A percentile compares a stretch with the other conserved stretches of the same genome.
phyloP scores from a whole-genome alignment of 2,113 vertebrate genomes.

The Boulengeromyrus knoepffleri region DNA sequence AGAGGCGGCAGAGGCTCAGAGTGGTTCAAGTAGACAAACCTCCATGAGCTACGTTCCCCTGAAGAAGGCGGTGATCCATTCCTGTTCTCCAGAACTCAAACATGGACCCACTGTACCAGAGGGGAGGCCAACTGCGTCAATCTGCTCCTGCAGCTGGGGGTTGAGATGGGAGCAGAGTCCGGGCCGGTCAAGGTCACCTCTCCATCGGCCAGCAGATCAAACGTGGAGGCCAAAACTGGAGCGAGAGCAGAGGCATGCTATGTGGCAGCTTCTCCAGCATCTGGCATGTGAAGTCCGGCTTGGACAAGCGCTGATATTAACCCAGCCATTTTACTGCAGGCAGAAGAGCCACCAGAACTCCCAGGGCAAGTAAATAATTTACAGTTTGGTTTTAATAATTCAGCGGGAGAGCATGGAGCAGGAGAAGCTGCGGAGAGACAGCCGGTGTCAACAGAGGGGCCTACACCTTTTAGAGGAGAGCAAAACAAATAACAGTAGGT shows the following conservation, averaged over 20 bases:
- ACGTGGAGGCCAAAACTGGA: not conserved
- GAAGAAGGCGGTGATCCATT: not conserved
- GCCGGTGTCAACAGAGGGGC: not conserved
- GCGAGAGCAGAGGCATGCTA: not conserved
- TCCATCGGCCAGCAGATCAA: not conserved
- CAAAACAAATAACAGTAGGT: not conserved
- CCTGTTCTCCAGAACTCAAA: not conserved
- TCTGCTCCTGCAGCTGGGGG: not conserved
- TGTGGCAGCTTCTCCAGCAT: not conserved
- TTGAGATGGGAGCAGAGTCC: not conserved
- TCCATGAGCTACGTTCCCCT: not conserved
- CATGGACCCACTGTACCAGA: not conserved
- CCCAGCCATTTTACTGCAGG: not conserved
- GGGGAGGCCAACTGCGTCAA: not conserved
- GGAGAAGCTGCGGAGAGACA: not conserved
- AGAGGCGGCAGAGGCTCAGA: not conserved
- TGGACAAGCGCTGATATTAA: not conserved
- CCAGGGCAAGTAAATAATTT: constrained; percentile 3
- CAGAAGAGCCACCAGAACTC: not conserved
- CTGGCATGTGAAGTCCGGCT: not conserved
- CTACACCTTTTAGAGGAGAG: not conserved
- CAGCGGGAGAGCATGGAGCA: not conserved
- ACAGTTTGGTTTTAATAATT: constrained; percentile 11
- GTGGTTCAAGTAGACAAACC: not conserved
- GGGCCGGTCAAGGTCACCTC: not conserved